Conservation (phyloP, 2,113 vertebrate species). For the Zapornia atra region DNA sequence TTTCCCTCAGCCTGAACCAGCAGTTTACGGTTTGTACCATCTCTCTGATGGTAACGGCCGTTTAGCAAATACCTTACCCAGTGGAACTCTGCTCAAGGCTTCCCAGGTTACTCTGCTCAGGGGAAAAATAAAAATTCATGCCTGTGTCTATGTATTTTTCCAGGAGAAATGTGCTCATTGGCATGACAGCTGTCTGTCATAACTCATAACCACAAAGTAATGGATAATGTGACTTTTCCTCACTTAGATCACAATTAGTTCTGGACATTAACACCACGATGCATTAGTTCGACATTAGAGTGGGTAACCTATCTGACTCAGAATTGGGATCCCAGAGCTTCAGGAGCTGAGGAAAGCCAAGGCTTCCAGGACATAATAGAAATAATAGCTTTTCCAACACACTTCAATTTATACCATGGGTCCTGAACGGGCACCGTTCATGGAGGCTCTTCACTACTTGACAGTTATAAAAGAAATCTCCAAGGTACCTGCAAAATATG, state of each 20-base stretch:
- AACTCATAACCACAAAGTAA: not conserved
- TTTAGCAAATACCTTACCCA: not conserved
- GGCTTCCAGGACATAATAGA: not conserved
- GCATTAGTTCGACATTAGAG: not conserved
- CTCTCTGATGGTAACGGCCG: not conserved
- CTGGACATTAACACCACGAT: not conserved
- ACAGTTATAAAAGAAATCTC: not conserved
- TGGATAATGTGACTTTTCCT: not conserved
- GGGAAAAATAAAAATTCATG: not conserved
- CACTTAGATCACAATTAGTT: not conserved
- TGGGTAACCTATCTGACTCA: not conserved
- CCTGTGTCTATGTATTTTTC: not conserved
- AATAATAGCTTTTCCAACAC: not conserved
- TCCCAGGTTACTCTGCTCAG: not conserved
- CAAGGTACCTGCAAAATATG: not conserved
- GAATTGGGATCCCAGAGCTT: not conserved
- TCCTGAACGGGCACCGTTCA: not conserved
- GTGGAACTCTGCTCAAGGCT: not conserved
- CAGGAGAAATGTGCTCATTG: not conserved
- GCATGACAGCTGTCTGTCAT: not conserved
- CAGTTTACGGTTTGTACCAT: not conserved
- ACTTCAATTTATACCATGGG: not conserved
- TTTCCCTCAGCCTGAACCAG: not conserved
- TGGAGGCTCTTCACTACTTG: not conserved
- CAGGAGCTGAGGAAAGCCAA: not conserved